phyloP scores from a whole-genome alignment of 2,113 vertebrate species.

The Colaptes auratus region DNA sequence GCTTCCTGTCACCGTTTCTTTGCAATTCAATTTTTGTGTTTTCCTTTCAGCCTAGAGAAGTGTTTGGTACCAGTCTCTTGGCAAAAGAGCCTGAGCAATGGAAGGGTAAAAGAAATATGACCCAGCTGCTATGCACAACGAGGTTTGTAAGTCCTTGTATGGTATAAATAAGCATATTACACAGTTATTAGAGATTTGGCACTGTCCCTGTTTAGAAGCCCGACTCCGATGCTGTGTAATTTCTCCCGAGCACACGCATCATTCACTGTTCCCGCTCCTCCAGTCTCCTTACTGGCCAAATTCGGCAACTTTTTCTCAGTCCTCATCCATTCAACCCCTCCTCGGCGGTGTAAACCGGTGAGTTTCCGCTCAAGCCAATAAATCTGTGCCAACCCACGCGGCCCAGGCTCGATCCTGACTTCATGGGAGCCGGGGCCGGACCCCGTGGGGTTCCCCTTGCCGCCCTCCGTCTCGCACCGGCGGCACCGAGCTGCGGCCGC shows the following conservation, averaged over 20 bases:
- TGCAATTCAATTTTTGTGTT: constrained; percentile 52
- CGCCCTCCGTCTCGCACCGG: neutral
- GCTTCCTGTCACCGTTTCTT: constrained; percentile 42
- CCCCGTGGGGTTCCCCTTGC: neutral
- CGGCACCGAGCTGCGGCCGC: neutral
- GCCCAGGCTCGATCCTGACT: neutral
- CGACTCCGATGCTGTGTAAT: constrained; percentile 2
- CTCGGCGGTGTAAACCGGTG: constrained; percentile 21
- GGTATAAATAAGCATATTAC: constrained; percentile 69
- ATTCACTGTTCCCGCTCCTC: neutral
- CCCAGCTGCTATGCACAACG: constrained; percentile 58
- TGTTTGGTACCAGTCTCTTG: constrained; percentile 52
- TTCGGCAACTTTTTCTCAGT: constrained; percentile 26
- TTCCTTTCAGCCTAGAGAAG: constrained; percentile 48
- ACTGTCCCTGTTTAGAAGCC: constrained; percentile 28
- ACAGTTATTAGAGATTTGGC: constrained; percentile 59
- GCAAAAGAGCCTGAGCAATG: constrained; percentile 55
- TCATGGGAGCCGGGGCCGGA: neutral
- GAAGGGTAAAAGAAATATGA: constrained; percentile 59
- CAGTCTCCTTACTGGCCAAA: constrained; percentile 11
- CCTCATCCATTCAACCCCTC: constrained; percentile 11
- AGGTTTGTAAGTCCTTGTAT: constrained; percentile 69
- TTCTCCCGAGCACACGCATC: neutral
- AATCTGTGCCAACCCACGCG: neutral
- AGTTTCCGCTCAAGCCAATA: constrained; percentile 6